A percentile compares a stretch with the other conserved stretches of the same genome.
phyloP scores from a whole-genome alignment of 1,140 invertebrate genomes.

The Cepaea nemoralis region DNA sequence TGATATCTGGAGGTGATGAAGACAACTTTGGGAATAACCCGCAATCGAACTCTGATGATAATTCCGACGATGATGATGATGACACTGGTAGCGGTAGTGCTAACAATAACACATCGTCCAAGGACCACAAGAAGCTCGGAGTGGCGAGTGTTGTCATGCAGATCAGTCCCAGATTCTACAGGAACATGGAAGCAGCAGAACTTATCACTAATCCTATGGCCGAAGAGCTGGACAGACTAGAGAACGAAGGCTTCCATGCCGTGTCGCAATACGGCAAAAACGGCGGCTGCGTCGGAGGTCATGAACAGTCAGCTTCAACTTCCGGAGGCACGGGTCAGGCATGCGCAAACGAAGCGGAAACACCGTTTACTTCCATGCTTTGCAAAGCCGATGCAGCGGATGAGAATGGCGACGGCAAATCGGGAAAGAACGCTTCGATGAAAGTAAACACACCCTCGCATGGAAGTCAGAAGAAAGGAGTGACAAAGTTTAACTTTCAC shows the following conservation, averaged over 20 bases:
- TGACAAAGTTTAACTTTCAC: conserved; percentile 81
- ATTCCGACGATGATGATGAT: conserved; percentile 77
- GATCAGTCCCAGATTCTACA: neutral
- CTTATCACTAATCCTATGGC: conserved; percentile 62
- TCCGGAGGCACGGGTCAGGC: conserved; percentile 33
- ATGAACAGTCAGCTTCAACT: conserved; percentile 30
- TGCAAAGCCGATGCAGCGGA: conserved; percentile 5
- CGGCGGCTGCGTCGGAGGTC: conserved; percentile 36
- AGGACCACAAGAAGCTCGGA: conserved; percentile 61
- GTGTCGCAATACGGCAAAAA: conserved; percentile 21
- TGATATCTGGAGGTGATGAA: conserved; percentile 70
- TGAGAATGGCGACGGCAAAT: neutral
- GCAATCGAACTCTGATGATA: conserved; percentile 79
- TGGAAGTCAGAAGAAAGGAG: conserved; percentile 58
- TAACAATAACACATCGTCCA: conserved; percentile 53
- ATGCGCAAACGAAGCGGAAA: conserved; percentile 52
- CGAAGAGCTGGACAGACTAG: conserved; percentile 42
- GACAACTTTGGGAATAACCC: conserved; percentile 80
- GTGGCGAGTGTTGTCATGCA: neutral
- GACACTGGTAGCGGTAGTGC: conserved; percentile 79
- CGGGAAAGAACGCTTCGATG: conserved; percentile 34
- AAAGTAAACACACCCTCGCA: conserved; percentile 28
- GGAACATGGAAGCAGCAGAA: conserved; percentile 66
- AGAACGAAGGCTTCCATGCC: conserved; percentile 12
- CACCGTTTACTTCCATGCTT: conserved; percentile 46